These are phyloP conservation scores for Caenorhabditis sp. DNA, from an alignment of 2,888 invertebrate genomes.

Conservation along the genomic window DNA sequence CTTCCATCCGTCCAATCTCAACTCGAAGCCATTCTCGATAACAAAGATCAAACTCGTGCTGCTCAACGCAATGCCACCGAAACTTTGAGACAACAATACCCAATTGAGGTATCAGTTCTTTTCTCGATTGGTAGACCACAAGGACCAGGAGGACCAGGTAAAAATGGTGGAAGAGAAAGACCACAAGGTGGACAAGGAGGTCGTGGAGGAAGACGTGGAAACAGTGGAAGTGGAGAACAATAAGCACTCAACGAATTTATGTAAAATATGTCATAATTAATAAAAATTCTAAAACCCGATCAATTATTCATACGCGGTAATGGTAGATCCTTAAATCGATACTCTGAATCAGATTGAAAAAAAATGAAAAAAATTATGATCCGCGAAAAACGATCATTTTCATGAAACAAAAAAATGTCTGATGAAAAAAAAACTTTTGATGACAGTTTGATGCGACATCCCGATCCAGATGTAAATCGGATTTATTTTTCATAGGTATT, in stretches of 20 bases:
- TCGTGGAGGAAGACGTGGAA: conserved; percentile 7
- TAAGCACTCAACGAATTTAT: neutral
- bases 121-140: conserved; percentile 34
- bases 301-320: too few species aligned
- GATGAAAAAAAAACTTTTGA: too few species aligned
- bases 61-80: conserved; percentile 13
- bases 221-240: conserved; percentile 3
- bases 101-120: conserved; percentile 28
- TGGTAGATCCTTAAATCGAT: too few species aligned
- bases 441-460: too few species aligned
- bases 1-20: conserved; percentile 24
- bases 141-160: conserved; percentile 10
- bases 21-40: conserved; percentile 28
- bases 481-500: too few species aligned
- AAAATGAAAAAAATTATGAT: too few species aligned
- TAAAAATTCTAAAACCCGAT: neutral
- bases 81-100: conserved; percentile 11
- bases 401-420: too few species aligned
- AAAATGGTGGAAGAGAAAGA: conserved; percentile 16
- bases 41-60: conserved; percentile 31
- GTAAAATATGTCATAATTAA: neutral
- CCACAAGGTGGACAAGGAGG: conserved; percentile 8
- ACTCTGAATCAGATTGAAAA: too few species aligned
- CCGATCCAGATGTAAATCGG: too few species aligned
- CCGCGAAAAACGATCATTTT: too few species aligned